phyloP scores from a whole-genome alignment of 2,888 invertebrate species.

The Rhingia rostrata region DNA sequence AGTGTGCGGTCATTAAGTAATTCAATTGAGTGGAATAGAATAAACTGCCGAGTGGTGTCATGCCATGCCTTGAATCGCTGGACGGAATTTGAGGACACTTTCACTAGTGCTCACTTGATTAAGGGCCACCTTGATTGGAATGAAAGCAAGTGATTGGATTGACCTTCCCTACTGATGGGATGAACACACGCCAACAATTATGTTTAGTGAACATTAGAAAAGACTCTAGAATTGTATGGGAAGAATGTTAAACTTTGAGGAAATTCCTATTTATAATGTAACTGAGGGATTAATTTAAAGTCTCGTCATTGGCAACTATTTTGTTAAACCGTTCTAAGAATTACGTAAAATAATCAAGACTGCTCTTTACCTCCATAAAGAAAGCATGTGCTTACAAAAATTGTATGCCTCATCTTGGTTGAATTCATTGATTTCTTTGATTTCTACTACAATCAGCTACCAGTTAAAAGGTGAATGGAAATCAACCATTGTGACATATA shows the following conservation, averaged over 20 bases:
- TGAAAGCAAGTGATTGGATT: conserved; percentile 19
- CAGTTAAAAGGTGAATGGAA: no score
- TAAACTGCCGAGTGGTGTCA: conserved; percentile 63
- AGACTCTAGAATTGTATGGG: not conserved
- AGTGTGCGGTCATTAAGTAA: conserved; percentile 53
- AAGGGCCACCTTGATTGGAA: conserved; percentile 39
- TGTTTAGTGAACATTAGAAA: not conserved
- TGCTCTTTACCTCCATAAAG: no score
- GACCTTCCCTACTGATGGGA: conserved; percentile 24
- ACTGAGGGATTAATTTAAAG: not conserved
- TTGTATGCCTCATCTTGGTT: no score
- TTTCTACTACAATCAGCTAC: no score
- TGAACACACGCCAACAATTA: not conserved
- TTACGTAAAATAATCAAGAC: no score
- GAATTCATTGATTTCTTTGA: no score
- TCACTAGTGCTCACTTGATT: conserved; percentile 32
- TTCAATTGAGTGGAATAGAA: conserved; percentile 68
- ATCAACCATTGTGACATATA: no score
- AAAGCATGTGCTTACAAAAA: no score
- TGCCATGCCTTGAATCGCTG: conserved; percentile 24
- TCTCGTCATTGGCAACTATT: not conserved
- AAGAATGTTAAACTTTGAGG: not conserved
- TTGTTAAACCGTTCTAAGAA: not conserved
- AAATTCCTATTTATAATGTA: not conserved
- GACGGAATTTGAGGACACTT: conserved; percentile 24